phyloP scores from a whole-genome alignment of 1,140 invertebrate genomes.

The Akabosia matsudoensis region DNA sequence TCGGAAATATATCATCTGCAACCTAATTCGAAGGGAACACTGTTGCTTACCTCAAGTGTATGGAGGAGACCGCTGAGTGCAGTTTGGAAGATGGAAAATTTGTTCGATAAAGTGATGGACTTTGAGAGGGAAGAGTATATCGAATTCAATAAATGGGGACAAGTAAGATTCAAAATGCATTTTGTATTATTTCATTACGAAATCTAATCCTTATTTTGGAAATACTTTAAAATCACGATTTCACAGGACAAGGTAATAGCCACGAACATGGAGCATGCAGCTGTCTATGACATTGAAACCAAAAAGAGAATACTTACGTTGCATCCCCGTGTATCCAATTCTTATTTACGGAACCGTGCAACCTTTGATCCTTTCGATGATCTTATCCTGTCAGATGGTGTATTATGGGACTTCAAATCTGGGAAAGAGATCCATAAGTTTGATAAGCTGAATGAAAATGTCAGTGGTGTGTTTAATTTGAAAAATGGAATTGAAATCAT shows the following conservation, averaged over 20 bases:
- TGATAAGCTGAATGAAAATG: conserved; percentile 91
- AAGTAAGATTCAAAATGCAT: conserved; percentile 75
- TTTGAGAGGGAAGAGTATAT: conserved; percentile 82
- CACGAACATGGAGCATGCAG: conserved; percentile 39
- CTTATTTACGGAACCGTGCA: conserved; percentile 89
- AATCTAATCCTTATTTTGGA: neutral
- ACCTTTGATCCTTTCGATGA: conserved; percentile 92
- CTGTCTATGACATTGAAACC: conserved; percentile 81
- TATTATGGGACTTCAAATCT: conserved; percentile 88
- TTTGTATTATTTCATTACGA: neutral
- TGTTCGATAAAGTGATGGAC: conserved; percentile 44
- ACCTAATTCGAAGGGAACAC: conserved; percentile 66
- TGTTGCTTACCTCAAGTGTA: conserved; percentile 79
- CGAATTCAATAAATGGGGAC: conserved; percentile 82
- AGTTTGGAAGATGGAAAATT: conserved; percentile 71
- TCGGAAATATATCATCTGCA: conserved; percentile 77
- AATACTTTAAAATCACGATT: neutral
- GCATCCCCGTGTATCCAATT: conserved; percentile 76
- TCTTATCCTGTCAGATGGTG: conserved; percentile 89
- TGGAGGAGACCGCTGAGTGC: conserved; percentile 78
- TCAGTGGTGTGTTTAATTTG: conserved; percentile 96
- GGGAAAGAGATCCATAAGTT: conserved; percentile 91
- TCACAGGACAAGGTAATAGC: conserved; percentile 50
- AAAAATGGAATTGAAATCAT: conserved; percentile 84
- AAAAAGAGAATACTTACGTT: conserved; percentile 70